A percentile compares a stretch with the other conserved stretches of the same genome.
Conservation (phyloP, 2,797 vertebrate species). For the Rhincodon typus region DNA sequence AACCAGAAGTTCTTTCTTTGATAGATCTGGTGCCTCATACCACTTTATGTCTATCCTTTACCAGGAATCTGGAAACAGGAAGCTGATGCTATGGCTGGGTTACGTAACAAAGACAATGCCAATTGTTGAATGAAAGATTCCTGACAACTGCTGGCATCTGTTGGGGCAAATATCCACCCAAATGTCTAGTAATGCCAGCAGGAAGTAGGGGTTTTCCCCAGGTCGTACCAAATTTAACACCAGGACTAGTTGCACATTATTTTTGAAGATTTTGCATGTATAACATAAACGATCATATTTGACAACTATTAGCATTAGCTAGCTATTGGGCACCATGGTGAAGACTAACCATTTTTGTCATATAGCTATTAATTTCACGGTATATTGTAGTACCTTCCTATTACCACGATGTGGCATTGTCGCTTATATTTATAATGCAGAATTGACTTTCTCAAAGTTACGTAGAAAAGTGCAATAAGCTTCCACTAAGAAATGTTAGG, state of each 20-base stretch:
- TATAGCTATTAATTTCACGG: neutral
- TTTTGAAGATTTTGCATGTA: too few species aligned
- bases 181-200: too few species aligned
- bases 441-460: neutral
- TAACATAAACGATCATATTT: neutral
- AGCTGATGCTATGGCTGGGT: neutral
- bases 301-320: neutral
- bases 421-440: neutral
- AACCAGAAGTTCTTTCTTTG: neutral
- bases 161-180: neutral
- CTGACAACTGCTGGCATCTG: neutral
- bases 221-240: too few species aligned
- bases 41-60: neutral
- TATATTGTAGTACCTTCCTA: neutral
- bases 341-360: neutral
- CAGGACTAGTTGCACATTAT: neutral
- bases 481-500: neutral
- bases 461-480: neutral
- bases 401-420: slow-evolving; percentile 2
- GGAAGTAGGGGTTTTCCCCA: too few species aligned
- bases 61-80: neutral
- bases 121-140: neutral
- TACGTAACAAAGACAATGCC: too few species aligned
- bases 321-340: neutral
- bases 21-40: neutral